These are phyloP conservation scores for Diplogasteroides magnus DNA, from an alignment of 1,140 invertebrate genomes.

Conservation along the genomic window DNA sequence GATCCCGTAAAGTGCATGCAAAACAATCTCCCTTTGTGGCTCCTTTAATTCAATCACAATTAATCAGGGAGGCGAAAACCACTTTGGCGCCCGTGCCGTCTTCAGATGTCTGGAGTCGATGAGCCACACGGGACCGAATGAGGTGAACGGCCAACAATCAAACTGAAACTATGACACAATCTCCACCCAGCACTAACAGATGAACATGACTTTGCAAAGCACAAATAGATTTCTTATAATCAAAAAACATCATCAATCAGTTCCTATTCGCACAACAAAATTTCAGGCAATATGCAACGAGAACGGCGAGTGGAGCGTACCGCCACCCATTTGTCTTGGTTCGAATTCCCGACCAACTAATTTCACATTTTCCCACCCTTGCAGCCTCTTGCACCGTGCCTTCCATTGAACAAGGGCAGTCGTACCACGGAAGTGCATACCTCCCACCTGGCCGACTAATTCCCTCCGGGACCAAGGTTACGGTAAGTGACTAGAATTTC, in stretches of 20 bases:
- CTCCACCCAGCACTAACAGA: too few species aligned
- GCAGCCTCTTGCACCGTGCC: slow-evolving; percentile 26
- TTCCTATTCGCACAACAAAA: background rate
- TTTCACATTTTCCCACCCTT: too few species aligned
- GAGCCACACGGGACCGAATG: slow-evolving; percentile 71
- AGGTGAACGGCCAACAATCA: slow-evolving; percentile 74
- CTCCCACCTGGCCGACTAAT: slow-evolving; percentile 14
- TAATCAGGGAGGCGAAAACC: background rate
- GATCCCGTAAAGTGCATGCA: too few species aligned
- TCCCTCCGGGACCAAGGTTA: slow-evolving; percentile 8
- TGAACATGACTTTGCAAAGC: too few species aligned
- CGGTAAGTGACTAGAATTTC: slow-evolving; percentile 15
- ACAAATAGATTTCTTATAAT: too few species aligned
- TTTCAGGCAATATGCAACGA: background rate
- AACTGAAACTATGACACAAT: too few species aligned
- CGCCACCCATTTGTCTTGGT: background rate
- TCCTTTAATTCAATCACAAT: too few species aligned
- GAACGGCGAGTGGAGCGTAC: background rate
- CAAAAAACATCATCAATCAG: too few species aligned
- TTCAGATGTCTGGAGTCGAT: slow-evolving; percentile 80
- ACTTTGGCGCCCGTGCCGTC: background rate
- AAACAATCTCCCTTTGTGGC: too few species aligned
- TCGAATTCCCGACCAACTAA: too few species aligned
- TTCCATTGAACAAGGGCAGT: slow-evolving; percentile 62
- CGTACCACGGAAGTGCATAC: slow-evolving; percentile 15